phyloP scores from a whole-genome alignment of 2,888 invertebrate genomes.

The Euphydryas editha region DNA sequence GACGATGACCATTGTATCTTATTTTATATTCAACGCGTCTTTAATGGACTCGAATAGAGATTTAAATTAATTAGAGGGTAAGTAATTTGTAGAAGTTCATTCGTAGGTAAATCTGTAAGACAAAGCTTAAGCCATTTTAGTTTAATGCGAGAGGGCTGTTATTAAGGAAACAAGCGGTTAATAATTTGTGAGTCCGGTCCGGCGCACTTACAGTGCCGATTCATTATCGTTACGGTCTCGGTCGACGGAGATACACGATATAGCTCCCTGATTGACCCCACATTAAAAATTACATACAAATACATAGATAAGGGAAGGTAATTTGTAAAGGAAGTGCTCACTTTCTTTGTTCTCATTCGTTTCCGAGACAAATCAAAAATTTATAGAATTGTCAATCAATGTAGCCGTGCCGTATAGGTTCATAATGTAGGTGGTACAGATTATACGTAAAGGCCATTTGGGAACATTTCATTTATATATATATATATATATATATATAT shows the following conservation, averaged over 20 bases:
- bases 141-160: slow-evolving; percentile 40
- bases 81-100: slow-evolving; percentile 21
- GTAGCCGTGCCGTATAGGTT: slow-evolving; percentile 62
- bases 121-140: slow-evolving; percentile 21
- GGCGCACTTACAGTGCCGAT: slow-evolving; percentile 75
- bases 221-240: slow-evolving; percentile 80
- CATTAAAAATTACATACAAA: slow-evolving; percentile 84
- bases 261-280: slow-evolving; percentile 82
- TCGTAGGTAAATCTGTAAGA: slow-evolving; percentile 13
- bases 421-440: slow-evolving; percentile 64
- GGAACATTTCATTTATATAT: slow-evolving; percentile 69
- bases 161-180: slow-evolving; percentile 68
- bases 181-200: slow-evolving; percentile 84
- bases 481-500: slow-evolving; percentile 71
- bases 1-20: slow-evolving; percentile 60
- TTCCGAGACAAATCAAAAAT: slow-evolving; percentile 74
- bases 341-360: slow-evolving; percentile 75
- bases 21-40: slow-evolving; percentile 59
- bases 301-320: slow-evolving; percentile 67
- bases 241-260: slow-evolving; percentile 80
- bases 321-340: slow-evolving; percentile 63
- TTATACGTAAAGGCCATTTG: slow-evolving; percentile 63
- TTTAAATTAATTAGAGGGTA: slow-evolving; percentile 30
- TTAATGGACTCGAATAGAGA: slow-evolving; percentile 23
- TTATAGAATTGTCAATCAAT: slow-evolving; percentile 68